Base-by-base conservation (phyloP, 2,888 invertebrate species). In the Zygogramma bicolorata region DNA sequence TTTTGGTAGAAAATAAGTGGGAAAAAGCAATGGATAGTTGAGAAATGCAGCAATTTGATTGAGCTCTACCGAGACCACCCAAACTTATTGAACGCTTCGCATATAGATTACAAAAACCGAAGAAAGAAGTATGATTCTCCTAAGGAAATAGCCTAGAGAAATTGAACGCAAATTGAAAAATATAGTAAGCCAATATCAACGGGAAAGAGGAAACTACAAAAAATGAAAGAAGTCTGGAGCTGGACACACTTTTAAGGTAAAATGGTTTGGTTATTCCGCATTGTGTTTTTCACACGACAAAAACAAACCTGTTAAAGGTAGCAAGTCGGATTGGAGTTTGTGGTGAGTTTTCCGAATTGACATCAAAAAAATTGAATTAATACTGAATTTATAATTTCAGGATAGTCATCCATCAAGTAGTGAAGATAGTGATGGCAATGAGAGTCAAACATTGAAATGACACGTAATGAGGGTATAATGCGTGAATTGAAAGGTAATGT, bases 401-500 rank as follows among this genome's bases (percentile, higher is more conserved):
- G 46, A 46, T 46, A 46, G 46, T 7, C n/a, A 46, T 18, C 20
- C 46, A 18, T 46, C 46, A 46, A n/a, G 8, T 7, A 46, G 46
- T 46, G 46, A 46, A 46, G 46, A 46, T 18, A 46, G 46, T 46
- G 15, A 46, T 20, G 20, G n/a, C 46, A 46, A 7, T 46, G 46
- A 46, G 46, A 18, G 46, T 46, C 46, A 46, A 46, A 46, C 15
- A 7, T 46, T 46, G 59, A 59, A 59, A 29, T 59, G 59, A 29
- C 13, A 59, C 29, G 59, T 59, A 18, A 59, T 59, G 59, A 59
- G 59, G 29, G n/a, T 59, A 10, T 13, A 10, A 2, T 59, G 59
- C 59, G 29, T 29, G 29, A 59, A 59, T 59, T 59, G 59, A 31
- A 59, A 29, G 29, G 59, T 59, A 29, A 59, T 59, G 25, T 59